Percentiles rank a stretch among this genome's conserved stretches.
Conservation (phyloP, 1,140 invertebrate genomes). For the Nautilus pompilius region DNA sequence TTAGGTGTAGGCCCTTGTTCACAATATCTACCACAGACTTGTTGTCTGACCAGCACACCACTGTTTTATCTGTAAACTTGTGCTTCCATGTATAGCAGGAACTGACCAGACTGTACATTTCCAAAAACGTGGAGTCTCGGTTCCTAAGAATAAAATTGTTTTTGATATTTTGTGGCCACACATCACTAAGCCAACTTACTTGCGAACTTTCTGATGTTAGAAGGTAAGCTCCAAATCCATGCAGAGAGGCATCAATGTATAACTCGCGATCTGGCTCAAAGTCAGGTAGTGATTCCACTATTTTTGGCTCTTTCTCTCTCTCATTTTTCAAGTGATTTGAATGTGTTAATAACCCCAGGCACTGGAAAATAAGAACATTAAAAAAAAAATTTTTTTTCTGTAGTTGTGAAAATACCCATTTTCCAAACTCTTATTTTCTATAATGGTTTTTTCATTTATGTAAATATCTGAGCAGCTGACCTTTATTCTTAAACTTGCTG, state of each 20-base stretch:
- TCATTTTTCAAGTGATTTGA: too few relatives aligned
- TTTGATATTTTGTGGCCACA: conserved; percentile 16
- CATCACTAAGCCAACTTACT: conserved; percentile 21
- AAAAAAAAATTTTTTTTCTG: too few relatives aligned
- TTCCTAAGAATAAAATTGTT: not conserved
- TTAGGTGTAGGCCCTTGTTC: conserved; percentile 15
- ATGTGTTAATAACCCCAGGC: too few relatives aligned
- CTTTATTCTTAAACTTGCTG: too few relatives aligned
- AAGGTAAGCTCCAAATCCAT: conserved; percentile 33
- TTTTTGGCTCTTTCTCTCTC: too few relatives aligned
- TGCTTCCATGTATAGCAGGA: conserved; percentile 35
- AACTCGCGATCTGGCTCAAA: too few relatives aligned
- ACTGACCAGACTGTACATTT: conserved; percentile 26
- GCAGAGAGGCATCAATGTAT: conserved; percentile 30
- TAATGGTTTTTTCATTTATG: too few relatives aligned
- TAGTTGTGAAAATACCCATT: too few relatives aligned
- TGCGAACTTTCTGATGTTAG: conserved; percentile 7
- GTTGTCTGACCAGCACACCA: conserved; percentile 28
- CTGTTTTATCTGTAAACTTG: conserved; percentile 26
- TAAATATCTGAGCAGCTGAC: too few relatives aligned
- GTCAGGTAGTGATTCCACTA: too few relatives aligned
- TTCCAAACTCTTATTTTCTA: too few relatives aligned
- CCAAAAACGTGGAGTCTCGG: conserved; percentile 13
- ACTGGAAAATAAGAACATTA: too few relatives aligned
- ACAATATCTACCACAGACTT: conserved; percentile 12